Evolutionary conservation across 2,113 vertebrate genomes (phyloP), one percentile per base, ranked within the genome.

Genomic region (Urocitellus parryii): DNA sequence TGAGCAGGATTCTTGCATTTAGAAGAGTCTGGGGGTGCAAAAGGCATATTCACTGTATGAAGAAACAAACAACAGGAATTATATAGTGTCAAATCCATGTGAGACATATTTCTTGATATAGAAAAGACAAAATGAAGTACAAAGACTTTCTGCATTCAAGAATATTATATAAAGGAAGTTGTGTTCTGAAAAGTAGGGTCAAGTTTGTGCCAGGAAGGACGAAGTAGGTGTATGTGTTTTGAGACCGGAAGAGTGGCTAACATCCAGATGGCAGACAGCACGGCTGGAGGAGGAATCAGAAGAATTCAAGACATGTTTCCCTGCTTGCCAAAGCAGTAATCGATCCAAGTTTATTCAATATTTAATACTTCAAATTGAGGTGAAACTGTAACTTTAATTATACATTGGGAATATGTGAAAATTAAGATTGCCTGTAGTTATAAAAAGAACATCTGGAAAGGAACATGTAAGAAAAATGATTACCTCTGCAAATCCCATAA

Each of bases 311-410:
- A 95, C 97, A 98, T 84, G 72, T 96, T 98, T 97, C 94, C 97
- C 95, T 29, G 81, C 98, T 97, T 98, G 96, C 98, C 98, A 25
- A 95, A 0, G 92, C 61, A 98, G 96, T 96, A 88, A 82, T 97
- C 96, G 91, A n/a, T 88, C 96, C 97, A 98, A 97, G 96, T 91
- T 98, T 98, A 97, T 97, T 98, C 97, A 97, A 97, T 91, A 98
- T 98, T 98, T 98, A 98, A 97, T 98, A 98, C 96, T 98, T 98
- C 97, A 98, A 98, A 97, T 89, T 96, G 97, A 97, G 84, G 93
- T 94, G 93, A 98, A 97, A 96, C 96, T 91, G 74, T 95, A 98
- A 97, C 97, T 98, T 98, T 98, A 98, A 98, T 98, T 98, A 98
- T 95, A 88, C 92, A 94, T 94, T 97, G 96, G 91, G 93, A 97